Evolutionary conservation across 2,797 vertebrate species (phyloP).

Genomic region (Micropoecilia bifurca): DNA sequence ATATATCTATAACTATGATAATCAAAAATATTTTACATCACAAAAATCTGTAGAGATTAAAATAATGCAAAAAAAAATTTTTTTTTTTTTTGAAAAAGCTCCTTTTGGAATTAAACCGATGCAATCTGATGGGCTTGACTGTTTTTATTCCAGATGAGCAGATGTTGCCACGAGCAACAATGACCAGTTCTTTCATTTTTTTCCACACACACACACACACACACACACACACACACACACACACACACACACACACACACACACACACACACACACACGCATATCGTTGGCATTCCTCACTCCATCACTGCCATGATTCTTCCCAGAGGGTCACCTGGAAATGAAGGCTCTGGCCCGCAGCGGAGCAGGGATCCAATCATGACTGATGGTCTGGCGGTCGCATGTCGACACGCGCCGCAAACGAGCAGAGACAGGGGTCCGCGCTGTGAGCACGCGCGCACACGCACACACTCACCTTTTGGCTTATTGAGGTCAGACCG

Average conservation of each 20-base stretch:
- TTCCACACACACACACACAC: constrained; percentile 1
- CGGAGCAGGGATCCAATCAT: constrained; percentile 37
- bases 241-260: neutral
- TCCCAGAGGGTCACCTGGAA: constrained; percentile 42
- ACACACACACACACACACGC: neutral
- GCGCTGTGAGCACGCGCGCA: constrained; percentile 6
- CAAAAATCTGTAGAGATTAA: neutral
- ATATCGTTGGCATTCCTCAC: constrained; percentile 3
- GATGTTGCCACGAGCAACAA: constrained; percentile 25
- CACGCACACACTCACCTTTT: neutral
- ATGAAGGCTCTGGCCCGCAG: neutral
- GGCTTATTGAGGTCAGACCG: constrained; percentile 30
- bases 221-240: neutral
- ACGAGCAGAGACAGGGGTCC: constrained; percentile 27
- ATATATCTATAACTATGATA: neutral
- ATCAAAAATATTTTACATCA: neutral
- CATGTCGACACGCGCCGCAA: constrained; percentile 36
- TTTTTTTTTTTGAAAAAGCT: neutral
- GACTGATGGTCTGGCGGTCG: constrained; percentile 56
- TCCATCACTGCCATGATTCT: constrained; percentile 34
- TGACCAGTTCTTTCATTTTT: constrained; percentile 15
- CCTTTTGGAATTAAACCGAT: neutral
- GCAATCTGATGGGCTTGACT: neutral
- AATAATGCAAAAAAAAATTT: neutral
- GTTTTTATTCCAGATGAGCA: constrained; percentile 5